Base-by-base conservation (phyloP, 1,140 invertebrate genomes). In the Drosophila subpulchrella region DNA sequence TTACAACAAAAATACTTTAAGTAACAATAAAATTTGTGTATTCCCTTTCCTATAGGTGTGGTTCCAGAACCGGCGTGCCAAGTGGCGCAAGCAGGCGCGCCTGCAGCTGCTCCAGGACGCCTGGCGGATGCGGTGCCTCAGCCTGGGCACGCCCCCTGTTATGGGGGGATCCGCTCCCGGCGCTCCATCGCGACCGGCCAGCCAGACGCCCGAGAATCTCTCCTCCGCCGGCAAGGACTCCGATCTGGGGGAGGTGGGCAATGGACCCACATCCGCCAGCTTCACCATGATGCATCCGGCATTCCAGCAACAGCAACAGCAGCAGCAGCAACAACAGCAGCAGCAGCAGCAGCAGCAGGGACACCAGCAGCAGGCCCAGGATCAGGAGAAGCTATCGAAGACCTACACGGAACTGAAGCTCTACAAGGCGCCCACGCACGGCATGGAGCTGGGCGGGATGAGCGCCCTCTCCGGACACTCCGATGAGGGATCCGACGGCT, bases 61-160 rank as follows among this genome's bases (percentile, higher is more conserved):
- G 97, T 97, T 97, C 92, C 97, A 97, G 94, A 97, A 97, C 86
- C 93, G 96, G n/a, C 93, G 96, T 56, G 96, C 97, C 11, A 97
- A 97, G 90, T 97, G 96, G 97, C 94, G 96, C 34, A 97, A 97
- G 84, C 96, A 97, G 86, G 96, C 97, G 2, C 93, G 97, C 13
- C 93, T 98, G 34, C 97, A 97, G 82, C 93, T 98, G 36, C 93
- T 97, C 12, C 97, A 98, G 91, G 97, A 97, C 89, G 97, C 97
- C 5, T 98, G 97, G 97, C 93, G 97, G 81, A 97, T 98, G 96
- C 94, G 97, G 54, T 97, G 96, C 83, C 93, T 97, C 17, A 96
- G 96, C 30, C 93, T 97, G 44, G 95, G 94, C 3, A 93, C 94
- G 13, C 94, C 94, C 1, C 94, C 94, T 0, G 92, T 95, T 4